These are phyloP conservation scores for Sarcophaga carnaria DNA, from an alignment of 2,888 invertebrate species.

Conservation along the genomic window DNA sequence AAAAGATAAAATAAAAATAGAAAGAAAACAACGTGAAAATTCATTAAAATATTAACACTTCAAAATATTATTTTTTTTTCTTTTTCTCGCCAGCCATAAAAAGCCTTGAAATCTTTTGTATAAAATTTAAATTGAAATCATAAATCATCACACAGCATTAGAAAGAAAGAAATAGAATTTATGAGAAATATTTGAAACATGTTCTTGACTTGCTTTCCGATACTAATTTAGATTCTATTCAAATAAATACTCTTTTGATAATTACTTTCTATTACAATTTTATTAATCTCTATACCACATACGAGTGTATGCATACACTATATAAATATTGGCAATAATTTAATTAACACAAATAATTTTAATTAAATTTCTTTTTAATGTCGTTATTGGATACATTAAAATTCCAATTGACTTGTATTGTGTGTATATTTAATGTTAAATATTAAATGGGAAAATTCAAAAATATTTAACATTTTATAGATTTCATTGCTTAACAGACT, in stretches of 20 bases:
- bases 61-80: not conserved
- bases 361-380: constrained; percentile 22
- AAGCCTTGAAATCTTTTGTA: no score
- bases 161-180: no score
- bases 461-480: not conserved
- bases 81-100: not conserved
- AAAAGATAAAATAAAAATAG: not conserved
- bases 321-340: not conserved
- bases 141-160: no score
- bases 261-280: no score
- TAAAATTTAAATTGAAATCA: not conserved
- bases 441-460: not conserved
- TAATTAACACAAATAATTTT: constrained; percentile 17
- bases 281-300: no score
- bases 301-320: not conserved
- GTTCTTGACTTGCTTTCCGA: not conserved
- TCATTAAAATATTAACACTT: not conserved
- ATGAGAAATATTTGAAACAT: no score
- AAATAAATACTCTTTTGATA: no score
- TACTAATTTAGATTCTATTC: not conserved
- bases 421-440: not conserved
- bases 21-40: not conserved
- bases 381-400: not conserved
- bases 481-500: not conserved
- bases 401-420: not conserved